Conservation (phyloP, 2,797 vertebrate species). For the Pseudochromis fuscus region DNA sequence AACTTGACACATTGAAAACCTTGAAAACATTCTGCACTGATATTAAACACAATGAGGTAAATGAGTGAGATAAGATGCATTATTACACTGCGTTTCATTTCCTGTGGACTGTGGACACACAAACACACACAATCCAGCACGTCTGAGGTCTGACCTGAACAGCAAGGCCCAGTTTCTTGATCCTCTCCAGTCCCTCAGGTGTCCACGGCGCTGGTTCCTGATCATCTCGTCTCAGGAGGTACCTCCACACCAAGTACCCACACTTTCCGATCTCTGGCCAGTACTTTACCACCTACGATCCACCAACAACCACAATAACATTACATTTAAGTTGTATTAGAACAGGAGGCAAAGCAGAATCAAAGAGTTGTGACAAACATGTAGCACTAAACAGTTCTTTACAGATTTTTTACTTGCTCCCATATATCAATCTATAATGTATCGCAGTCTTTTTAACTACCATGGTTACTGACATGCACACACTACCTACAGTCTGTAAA, state of each 20-base stretch:
- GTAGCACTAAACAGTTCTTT: too few relatives aligned
- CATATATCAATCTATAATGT: neutral
- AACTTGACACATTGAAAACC: too few relatives aligned
- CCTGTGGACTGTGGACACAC: neutral
- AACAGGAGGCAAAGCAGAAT: neutral
- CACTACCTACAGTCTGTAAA: too few relatives aligned
- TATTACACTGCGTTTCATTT: too few relatives aligned
- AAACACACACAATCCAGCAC: neutral
- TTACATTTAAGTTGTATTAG: neutral
- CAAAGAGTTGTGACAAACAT: neutral
- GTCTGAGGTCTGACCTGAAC: slow-evolving; percentile 89
- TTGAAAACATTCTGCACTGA: neutral
- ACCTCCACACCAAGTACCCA: slow-evolving; percentile 98
- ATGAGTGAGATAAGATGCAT: too few relatives aligned
- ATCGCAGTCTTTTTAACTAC: neutral
- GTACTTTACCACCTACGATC: slow-evolving; percentile 95
- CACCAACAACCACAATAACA: neutral
- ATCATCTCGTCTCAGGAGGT: slow-evolving; percentile 96
- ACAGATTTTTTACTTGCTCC: too few relatives aligned
- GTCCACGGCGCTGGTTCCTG: slow-evolving; percentile 97
- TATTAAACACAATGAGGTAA: neutral
- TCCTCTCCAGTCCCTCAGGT: slow-evolving; percentile 93
- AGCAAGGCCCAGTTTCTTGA: slow-evolving; percentile 92
- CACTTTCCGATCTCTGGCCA: slow-evolving; percentile 99
- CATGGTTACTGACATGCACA: neutral